These are phyloP conservation scores for Simalia tracyae DNA, from an alignment of 2,797 vertebrate species.

Conservation along the genomic window DNA sequence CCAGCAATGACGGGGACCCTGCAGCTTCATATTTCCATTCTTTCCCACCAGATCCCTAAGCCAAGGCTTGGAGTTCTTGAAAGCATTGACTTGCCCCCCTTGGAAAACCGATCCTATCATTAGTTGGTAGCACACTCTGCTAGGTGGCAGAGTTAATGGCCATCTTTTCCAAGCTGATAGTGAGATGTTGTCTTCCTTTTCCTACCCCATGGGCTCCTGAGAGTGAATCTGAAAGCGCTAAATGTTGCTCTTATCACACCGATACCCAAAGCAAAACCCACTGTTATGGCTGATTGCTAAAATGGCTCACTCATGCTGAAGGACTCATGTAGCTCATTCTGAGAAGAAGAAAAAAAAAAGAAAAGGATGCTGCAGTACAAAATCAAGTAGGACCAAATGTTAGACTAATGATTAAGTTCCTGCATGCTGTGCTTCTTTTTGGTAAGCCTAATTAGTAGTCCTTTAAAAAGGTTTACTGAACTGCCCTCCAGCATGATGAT, in stretches of 20 bases:
- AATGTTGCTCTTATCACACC: constrained; percentile 17
- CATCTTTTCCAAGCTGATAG: constrained; percentile 11
- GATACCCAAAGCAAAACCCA: not conserved
- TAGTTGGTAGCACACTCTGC: constrained; percentile 4
- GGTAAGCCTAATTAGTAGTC: not conserved
- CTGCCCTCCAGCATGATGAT: constrained; percentile 27
- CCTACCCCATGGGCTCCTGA: not conserved
- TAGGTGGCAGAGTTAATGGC: constrained; percentile 21
- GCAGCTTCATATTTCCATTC: constrained; percentile 17
- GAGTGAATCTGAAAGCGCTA: constrained; percentile 30
- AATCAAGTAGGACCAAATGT: not conserved
- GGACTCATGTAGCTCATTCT: too few species aligned
- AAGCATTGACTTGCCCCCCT: constrained; percentile 12
- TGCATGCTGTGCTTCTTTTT: not conserved
- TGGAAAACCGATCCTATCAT: constrained; percentile 30
- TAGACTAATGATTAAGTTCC: not conserved
- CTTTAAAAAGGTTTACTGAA: not conserved
- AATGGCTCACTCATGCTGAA: not conserved
- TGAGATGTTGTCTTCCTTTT: not conserved
- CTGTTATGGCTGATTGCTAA: not conserved
- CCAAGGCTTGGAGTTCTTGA: constrained; percentile 27
- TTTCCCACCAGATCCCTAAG: not conserved
- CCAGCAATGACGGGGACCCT: constrained; percentile 40
- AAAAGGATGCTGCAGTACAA: not conserved
- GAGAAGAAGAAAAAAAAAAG: not conserved